A percentile compares a stretch with the other conserved stretches of the same genome.
phyloP scores from a whole-genome alignment of 2,113 vertebrate species.

The Leucoraja erinaceus region DNA sequence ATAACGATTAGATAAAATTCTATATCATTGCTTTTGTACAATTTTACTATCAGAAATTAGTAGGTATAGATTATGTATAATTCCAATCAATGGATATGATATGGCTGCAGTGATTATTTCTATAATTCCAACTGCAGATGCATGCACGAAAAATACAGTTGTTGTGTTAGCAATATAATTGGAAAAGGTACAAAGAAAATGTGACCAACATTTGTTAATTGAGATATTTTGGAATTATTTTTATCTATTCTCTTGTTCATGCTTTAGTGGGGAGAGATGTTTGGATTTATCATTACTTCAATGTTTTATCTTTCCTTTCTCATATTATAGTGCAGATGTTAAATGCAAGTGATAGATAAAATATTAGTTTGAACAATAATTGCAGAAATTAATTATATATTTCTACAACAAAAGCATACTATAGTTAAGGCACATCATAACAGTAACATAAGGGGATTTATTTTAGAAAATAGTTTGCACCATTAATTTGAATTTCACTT shows the following conservation, averaged over 20 bases:
- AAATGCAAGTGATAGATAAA: not conserved
- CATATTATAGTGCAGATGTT: not conserved
- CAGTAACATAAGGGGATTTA: not conserved
- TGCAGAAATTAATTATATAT: not conserved
- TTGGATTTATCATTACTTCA: not conserved
- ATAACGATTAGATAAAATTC: not conserved
- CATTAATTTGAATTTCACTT: not conserved
- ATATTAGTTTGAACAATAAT: not conserved
- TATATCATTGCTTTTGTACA: not conserved
- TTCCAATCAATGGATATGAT: not conserved
- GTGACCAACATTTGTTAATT: not conserved
- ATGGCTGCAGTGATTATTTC: not conserved
- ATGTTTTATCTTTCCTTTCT: not conserved
- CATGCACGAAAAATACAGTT: not conserved
- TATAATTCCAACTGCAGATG: not conserved
- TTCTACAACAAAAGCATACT: not conserved
- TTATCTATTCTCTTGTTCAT: not conserved
- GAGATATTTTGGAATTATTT: not conserved
- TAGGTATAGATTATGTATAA: not conserved
- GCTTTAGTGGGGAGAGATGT: not conserved
- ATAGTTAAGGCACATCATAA: not conserved
- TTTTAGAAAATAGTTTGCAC: not conserved
- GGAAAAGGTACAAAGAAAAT: not conserved
- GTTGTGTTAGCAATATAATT: not conserved
- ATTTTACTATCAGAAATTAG: not conserved